A percentile compares a stretch with the other conserved stretches of the same genome.
Evolutionary conservation across 2,113 vertebrate species (phyloP).

Genomic region (Corythornis madagascariensis): DNA sequence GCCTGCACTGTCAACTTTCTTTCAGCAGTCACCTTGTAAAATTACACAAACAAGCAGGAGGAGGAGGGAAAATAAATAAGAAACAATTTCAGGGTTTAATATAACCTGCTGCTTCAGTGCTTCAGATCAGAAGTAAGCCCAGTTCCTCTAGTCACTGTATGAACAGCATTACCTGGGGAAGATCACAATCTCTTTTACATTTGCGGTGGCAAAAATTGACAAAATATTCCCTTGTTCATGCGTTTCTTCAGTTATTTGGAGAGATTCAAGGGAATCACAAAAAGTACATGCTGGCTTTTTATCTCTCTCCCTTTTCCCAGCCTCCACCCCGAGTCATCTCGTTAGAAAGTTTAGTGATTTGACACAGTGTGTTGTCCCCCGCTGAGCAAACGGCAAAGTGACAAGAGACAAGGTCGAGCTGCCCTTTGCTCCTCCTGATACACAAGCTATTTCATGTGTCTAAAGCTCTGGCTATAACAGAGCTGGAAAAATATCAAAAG

Average conservation of each 20-base stretch:
- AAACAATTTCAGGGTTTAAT: neutral
- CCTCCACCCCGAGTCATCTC: neutral
- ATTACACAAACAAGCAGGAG: neutral
- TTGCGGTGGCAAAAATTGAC: neutral
- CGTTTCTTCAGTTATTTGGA: neutral
- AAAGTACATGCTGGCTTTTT: neutral
- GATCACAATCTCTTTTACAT: neutral
- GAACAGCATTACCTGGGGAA: neutral
- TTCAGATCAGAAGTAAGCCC: neutral
- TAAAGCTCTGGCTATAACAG: neutral
- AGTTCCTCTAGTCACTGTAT: neutral
- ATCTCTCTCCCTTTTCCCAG: neutral
- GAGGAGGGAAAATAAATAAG: neutral
- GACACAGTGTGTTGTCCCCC: neutral
- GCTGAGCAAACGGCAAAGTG: slow-evolving; percentile 22
- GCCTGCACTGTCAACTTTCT: neutral
- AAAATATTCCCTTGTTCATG: neutral
- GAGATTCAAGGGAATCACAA: neutral
- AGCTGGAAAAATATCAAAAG: neutral
- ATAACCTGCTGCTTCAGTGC: neutral
- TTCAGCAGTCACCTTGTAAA: neutral
- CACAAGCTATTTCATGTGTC: neutral
- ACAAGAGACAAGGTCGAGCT: slow-evolving; percentile 36
- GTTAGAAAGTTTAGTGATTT: neutral
- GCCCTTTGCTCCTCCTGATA: slow-evolving; percentile 32